Percentiles rank a stretch among this genome's conserved stretches.
These are phyloP conservation scores for Perca flavescens DNA, from an alignment of 2,113 vertebrate species.

Conservation along the genomic window DNA sequence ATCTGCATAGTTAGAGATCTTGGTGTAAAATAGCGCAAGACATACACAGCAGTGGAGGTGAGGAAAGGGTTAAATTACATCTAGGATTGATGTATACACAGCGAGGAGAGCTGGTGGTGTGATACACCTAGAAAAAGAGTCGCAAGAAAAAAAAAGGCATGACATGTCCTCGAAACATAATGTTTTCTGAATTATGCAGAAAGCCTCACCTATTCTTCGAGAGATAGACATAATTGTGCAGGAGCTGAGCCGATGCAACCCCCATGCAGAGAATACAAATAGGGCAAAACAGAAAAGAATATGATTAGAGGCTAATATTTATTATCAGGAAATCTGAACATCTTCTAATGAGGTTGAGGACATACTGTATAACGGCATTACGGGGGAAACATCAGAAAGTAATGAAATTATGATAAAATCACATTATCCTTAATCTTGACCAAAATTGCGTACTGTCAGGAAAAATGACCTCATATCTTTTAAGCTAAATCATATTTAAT, in stretches of 20 bases:
- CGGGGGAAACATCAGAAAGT: constrained; percentile 40
- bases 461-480: constrained; percentile 53
- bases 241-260: constrained; percentile 15
- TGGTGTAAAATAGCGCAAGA: neutral
- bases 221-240: constrained; percentile 34
- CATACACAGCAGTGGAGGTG: neutral
- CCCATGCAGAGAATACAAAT: constrained; percentile 44
- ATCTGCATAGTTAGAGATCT: neutral
- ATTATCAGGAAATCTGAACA: constrained; percentile 61
- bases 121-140: constrained; percentile 21
- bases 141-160: neutral
- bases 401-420: constrained; percentile 65
- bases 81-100: constrained; percentile 16
- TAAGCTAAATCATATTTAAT: constrained; percentile 53
- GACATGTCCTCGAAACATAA: constrained; percentile 29
- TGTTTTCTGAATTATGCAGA: constrained; percentile 49
- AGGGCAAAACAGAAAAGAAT: constrained; percentile 42
- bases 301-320: constrained; percentile 55
- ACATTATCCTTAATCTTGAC: constrained; percentile 55
- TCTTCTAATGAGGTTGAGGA: constrained; percentile 61
- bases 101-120: constrained; percentile 20
- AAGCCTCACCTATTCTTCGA: constrained; percentile 38
- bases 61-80: constrained; percentile 50
- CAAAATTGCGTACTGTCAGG: constrained; percentile 43
- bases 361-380: constrained; percentile 10